phyloP scores from a whole-genome alignment of 2,888 invertebrate genomes.

The Phengaris alcon region DNA sequence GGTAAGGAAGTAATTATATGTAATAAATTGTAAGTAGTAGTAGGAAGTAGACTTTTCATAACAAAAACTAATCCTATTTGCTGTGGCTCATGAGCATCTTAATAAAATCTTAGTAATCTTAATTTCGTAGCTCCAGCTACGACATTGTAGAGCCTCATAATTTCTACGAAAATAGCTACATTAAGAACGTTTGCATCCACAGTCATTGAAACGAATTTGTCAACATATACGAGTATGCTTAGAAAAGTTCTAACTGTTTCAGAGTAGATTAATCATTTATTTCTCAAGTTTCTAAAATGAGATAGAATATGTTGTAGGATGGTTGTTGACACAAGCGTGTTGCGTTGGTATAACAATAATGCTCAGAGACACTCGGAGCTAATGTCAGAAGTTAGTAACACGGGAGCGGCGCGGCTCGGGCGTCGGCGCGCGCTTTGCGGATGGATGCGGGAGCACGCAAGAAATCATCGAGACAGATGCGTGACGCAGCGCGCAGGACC shows the following conservation, averaged over 20 bases:
- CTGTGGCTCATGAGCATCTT: neutral
- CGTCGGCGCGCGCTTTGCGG: slow-evolving; percentile 61
- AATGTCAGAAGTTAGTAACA: slow-evolving; percentile 37
- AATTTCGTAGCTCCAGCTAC: slow-evolving; percentile 3
- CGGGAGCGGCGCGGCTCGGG: slow-evolving; percentile 48
- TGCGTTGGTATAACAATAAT: neutral
- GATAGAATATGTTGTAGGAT: slow-evolving; percentile 1
- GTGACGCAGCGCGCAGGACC: slow-evolving; percentile 78
- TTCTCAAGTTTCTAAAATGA: neutral
- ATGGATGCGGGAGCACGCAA: slow-evolving; percentile 70
- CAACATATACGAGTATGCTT: too few relatives aligned
- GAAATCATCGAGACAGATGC: slow-evolving; percentile 71
- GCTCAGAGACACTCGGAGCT: slow-evolving; percentile 22
- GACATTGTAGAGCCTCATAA: neutral
- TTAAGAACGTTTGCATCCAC: neutral
- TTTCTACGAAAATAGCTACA: neutral
- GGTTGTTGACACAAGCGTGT: neutral
- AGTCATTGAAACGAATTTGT: neutral
- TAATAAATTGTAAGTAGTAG: neutral
- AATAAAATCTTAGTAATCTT: neutral
- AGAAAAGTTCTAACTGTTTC: neutral
- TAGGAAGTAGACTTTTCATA: too few relatives aligned
- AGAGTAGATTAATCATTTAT: neutral
- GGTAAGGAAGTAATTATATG: neutral
- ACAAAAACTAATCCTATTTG: neutral